These are phyloP conservation scores for Drosophila histrio DNA, from an alignment of 2,888 invertebrate species.

Conservation along the genomic window DNA sequence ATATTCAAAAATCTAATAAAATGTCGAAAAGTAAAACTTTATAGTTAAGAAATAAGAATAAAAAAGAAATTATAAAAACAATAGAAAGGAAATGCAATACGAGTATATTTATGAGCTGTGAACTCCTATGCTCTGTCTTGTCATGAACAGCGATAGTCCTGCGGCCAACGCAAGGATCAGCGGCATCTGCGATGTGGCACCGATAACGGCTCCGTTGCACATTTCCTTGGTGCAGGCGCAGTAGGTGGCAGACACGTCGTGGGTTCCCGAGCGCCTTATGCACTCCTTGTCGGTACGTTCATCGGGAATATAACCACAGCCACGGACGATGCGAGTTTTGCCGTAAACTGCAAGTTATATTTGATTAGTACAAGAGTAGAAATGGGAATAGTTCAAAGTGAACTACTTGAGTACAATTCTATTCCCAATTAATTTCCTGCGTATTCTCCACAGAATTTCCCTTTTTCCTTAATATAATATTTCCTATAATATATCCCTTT, in stretches of 20 bases:
- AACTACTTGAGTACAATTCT: no score
- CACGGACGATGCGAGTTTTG: slow-evolving; percentile 90
- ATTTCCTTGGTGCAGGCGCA: slow-evolving; percentile 91
- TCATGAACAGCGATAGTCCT: slow-evolving; percentile 60
- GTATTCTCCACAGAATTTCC: no score
- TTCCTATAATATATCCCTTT: no score
- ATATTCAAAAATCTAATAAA: slow-evolving; percentile 8
- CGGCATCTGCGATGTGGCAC: slow-evolving; percentile 54
- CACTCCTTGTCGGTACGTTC: slow-evolving; percentile 87
- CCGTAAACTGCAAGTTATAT: slow-evolving; percentile 88
- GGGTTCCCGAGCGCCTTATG: slow-evolving; percentile 89
- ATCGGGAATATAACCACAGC: slow-evolving; percentile 91
- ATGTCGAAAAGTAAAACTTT: slow-evolving; percentile 5
- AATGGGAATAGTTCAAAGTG: no score
- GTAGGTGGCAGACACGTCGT: slow-evolving; percentile 90
- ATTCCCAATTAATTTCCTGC: no score
- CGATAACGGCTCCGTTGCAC: slow-evolving; percentile 87
- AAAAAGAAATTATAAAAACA: slow-evolving; percentile 15
- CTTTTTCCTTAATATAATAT: no score
- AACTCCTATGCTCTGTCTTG: slow-evolving; percentile 66
- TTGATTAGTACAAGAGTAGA: not conserved
- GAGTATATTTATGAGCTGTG: slow-evolving; percentile 64
- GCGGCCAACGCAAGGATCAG: slow-evolving; percentile 67
- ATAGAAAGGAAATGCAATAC: not conserved
- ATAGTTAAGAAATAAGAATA: slow-evolving; percentile 13